Conservation (phyloP, 2,888 invertebrate species). For the Arenicola marina region DNA sequence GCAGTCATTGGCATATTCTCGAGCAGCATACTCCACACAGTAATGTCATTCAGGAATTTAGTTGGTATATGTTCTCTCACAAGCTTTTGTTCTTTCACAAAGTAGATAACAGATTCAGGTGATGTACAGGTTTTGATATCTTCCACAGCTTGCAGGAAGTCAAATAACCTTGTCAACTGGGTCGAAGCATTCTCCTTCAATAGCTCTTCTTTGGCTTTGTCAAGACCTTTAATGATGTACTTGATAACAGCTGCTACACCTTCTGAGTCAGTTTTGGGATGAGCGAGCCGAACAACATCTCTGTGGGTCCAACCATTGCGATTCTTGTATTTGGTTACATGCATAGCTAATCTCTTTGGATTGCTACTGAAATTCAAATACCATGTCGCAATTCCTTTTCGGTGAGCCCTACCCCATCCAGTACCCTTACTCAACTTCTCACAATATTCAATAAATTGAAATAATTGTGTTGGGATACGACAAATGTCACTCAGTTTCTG, state of each 20-base stretch:
- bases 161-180: conserved; percentile 7
- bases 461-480: conserved; percentile 69
- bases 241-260: conserved; percentile 35
- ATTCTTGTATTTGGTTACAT: conserved; percentile 69
- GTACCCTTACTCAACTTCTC: conserved; percentile 60
- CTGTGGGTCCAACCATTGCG: conserved; percentile 75
- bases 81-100: conserved; percentile 63
- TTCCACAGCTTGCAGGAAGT: conserved; percentile 45
- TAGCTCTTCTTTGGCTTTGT: conserved; percentile 35
- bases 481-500: conserved; percentile 67
- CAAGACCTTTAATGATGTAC: conserved; percentile 41
- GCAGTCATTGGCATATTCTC: conserved; percentile 59
- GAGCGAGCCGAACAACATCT: conserved; percentile 67
- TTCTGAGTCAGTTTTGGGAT: conserved; percentile 37
- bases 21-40: conserved; percentile 64
- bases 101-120: conserved; percentile 37
- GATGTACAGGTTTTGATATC: conserved; percentile 42
- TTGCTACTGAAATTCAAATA: conserved; percentile 62
- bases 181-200: conserved; percentile 9
- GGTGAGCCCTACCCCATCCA: conserved; percentile 72
- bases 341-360: conserved; percentile 69
- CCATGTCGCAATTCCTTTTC: conserved; percentile 70
- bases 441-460: conserved; percentile 69
- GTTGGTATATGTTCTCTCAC: conserved; percentile 74
- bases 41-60: conserved; percentile 69